Conservation (phyloP, 2,888 invertebrate genomes). For the Entomobrya proxima region DNA sequence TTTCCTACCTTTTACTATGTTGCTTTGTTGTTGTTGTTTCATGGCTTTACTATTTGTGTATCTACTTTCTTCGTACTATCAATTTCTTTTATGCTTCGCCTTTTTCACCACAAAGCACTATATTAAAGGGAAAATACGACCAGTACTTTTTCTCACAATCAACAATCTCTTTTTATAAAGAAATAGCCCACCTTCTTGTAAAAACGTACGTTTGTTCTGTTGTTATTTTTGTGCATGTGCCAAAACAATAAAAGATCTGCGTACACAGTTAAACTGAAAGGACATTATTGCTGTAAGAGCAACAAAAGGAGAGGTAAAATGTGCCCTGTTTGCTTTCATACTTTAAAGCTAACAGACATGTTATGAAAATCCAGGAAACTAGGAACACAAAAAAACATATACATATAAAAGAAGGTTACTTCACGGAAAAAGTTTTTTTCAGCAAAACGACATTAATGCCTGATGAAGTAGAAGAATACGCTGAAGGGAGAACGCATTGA, state of each 20-base stretch:
- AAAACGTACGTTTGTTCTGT: background rate
- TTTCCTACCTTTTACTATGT: background rate
- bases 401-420: background rate
- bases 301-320: background rate
- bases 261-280: background rate
- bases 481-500: background rate
- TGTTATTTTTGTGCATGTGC: background rate
- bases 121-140: slow-evolving; percentile 46
- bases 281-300: background rate
- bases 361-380: background rate
- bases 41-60: background rate
- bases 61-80: background rate
- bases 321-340: background rate
- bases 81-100: slow-evolving; percentile 10
- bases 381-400: background rate
- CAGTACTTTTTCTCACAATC: background rate
- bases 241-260: background rate
- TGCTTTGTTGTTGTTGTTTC: background rate
- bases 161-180: background rate
- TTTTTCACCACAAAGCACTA: slow-evolving; percentile 51
- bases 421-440: background rate
- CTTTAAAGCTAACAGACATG: background rate
- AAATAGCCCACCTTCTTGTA: background rate
- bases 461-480: background rate
- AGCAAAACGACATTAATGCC: background rate